Conservation (phyloP, 2,888 invertebrate species). For the Dexiosoma caninum region DNA sequence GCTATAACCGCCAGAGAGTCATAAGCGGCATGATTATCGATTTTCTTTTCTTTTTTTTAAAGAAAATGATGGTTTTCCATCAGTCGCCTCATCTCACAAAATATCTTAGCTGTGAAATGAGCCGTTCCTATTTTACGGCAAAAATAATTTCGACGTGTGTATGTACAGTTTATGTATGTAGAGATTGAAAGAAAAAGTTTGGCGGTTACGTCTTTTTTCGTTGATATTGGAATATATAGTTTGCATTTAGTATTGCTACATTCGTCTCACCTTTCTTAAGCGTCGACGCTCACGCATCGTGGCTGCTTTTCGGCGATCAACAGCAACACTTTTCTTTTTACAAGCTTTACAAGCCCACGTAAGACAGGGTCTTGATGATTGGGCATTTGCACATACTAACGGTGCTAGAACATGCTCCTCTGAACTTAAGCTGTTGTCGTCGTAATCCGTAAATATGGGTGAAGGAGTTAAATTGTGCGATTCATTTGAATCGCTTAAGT, state of each 20-base stretch:
- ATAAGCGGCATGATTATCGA: no score
- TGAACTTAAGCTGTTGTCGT: slow-evolving; percentile 76
- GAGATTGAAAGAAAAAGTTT: no score
- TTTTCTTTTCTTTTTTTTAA: no score
- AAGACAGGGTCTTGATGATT: slow-evolving; percentile 85
- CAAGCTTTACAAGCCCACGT: slow-evolving; percentile 99
- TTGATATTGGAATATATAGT: neutral
- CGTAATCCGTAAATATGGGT: slow-evolving; percentile 76
- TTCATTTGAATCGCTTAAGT: slow-evolving; percentile 67
- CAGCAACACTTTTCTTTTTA: slow-evolving; percentile 95
- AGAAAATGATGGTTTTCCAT: no score
- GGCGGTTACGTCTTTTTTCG: no score
- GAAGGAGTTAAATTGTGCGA: slow-evolving; percentile 71
- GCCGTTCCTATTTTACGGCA: no score
- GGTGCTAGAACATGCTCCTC: slow-evolving; percentile 78
- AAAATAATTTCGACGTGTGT: no score
- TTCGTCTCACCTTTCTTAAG: slow-evolving; percentile 90
- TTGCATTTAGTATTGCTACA: neutral
- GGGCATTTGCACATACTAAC: slow-evolving; percentile 77
- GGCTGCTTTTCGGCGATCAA: slow-evolving; percentile 97
- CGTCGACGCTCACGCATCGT: slow-evolving; percentile 95
- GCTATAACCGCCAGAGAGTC: no score
- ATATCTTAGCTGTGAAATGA: no score
- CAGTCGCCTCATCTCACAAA: no score
- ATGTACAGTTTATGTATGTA: no score